Percentiles rank a stretch among this genome's conserved stretches.
phyloP scores from a whole-genome alignment of 2,797 vertebrate genomes.

The Gallinago nigripennis region DNA sequence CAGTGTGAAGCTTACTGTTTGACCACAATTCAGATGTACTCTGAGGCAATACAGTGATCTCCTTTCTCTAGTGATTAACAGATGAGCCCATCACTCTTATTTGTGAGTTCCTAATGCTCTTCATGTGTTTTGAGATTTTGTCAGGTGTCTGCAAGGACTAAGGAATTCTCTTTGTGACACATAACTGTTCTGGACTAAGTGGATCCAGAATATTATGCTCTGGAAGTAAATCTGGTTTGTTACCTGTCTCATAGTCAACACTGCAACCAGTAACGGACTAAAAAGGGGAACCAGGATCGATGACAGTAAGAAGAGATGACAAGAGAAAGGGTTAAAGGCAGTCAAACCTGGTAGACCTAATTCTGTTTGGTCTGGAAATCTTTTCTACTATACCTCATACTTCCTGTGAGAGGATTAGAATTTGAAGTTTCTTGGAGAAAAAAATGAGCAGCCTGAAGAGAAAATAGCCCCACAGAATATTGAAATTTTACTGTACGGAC shows the following conservation, averaged over 20 bases:
- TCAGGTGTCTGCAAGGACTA: neutral
- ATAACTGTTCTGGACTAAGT: neutral
- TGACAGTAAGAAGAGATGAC: neutral
- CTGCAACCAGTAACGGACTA: neutral
- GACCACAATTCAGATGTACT: neutral
- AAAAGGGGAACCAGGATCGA: neutral
- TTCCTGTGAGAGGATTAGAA: neutral
- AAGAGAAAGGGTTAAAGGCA: neutral
- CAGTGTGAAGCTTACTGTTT: neutral
- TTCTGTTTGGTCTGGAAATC: neutral
- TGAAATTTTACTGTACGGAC: conserved; percentile 9
- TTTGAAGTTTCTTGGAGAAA: neutral
- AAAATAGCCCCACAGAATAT: conserved; percentile 25
- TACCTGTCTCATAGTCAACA: neutral
- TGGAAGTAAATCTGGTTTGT: neutral
- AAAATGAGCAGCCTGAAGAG: neutral
- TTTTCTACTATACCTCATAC: neutral
- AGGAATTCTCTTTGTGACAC: neutral
- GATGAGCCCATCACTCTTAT: neutral
- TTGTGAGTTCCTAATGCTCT: neutral
- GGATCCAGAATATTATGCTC: neutral
- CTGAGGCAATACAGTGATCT: neutral
- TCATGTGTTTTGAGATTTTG: neutral
- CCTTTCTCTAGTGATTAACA: neutral
- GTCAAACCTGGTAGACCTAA: neutral